These are phyloP conservation scores for Gambusia holbrooki DNA, from an alignment of 2,113 vertebrate genomes.

Conservation along the genomic window DNA sequence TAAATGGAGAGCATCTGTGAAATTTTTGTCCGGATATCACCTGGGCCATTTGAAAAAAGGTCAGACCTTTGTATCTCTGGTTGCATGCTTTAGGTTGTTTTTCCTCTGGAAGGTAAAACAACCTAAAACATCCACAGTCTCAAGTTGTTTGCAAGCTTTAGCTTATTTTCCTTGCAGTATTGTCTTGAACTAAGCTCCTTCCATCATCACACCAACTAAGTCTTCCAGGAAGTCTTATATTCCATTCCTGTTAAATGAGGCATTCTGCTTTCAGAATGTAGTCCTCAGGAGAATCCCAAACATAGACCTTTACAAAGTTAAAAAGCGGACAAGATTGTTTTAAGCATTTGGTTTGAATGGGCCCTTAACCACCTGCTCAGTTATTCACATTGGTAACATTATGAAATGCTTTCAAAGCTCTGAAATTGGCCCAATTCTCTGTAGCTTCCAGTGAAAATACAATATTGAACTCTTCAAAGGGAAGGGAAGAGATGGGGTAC, in stretches of 20 bases:
- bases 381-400: neutral
- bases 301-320: too few species aligned
- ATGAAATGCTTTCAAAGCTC: neutral
- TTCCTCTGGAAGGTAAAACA: neutral
- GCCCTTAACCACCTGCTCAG: neutral
- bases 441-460: neutral
- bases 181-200: too few species aligned
- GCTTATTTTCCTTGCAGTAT: too few species aligned
- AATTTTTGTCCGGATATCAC: neutral
- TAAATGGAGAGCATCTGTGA: neutral
- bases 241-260: too few species aligned
- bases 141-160: neutral
- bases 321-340: too few species aligned
- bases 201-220: neutral
- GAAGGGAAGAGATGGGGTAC: constrained; percentile 57
- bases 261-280: too few species aligned
- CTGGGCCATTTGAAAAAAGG: too few species aligned
- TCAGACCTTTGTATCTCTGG: neutral
- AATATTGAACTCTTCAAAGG: constrained; percentile 41
- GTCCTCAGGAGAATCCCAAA: too few species aligned
- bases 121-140: neutral
- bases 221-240: too few species aligned
- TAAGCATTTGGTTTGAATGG: too few species aligned
- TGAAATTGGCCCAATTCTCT: neutral
- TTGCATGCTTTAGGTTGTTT: neutral